Percentiles rank a stretch among this genome's conserved stretches.
phyloP scores from a whole-genome alignment of 1,140 invertebrate species.

The Aphelenchoides avenae region DNA sequence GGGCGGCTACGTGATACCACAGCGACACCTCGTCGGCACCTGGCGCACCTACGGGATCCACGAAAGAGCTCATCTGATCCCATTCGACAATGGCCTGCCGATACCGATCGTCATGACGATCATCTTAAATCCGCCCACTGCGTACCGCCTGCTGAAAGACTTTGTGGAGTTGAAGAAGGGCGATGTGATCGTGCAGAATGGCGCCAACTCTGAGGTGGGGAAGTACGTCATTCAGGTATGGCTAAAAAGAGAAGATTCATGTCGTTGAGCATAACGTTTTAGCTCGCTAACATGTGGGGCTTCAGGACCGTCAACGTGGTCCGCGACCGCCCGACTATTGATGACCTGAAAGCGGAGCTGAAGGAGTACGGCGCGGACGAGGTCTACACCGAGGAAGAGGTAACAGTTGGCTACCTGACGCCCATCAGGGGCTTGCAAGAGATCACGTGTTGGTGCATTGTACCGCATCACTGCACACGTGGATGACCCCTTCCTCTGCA shows the following conservation, averaged over 20 bases:
- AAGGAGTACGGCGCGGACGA: conserved; percentile 75
- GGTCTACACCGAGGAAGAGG: conserved; percentile 75
- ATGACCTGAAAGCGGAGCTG: conserved; percentile 71
- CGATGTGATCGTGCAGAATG: conserved; percentile 88
- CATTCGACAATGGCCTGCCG: conserved; percentile 23
- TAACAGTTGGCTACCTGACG: too few relatives aligned
- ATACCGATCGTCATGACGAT: conserved; percentile 73
- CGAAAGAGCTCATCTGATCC: conserved; percentile 23
- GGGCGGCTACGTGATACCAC: conserved; percentile 53
- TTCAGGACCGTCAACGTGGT: conserved; percentile 82
- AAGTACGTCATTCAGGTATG: conserved; percentile 72
- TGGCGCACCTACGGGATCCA: conserved; percentile 48
- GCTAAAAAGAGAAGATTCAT: conserved; percentile 88
- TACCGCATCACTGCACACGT: too few relatives aligned
- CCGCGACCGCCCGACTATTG: conserved; percentile 72
- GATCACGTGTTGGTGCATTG: too few relatives aligned
- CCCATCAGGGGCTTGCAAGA: too few relatives aligned
- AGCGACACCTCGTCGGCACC: conserved; percentile 46
- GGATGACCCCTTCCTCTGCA: too few relatives aligned
- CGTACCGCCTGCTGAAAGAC: conserved; percentile 82
- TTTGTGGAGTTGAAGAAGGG: conserved; percentile 75
- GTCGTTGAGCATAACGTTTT: conserved; percentile 63
- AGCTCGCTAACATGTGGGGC: conserved; percentile 60
- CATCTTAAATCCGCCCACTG: conserved; percentile 86
- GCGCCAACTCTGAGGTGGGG: conserved; percentile 90